Percentiles rank a stretch among this genome's conserved stretches.
These are phyloP conservation scores for Microtus ochrogaster DNA, from an alignment of 2,113 vertebrate species.

Conservation along the genomic window DNA sequence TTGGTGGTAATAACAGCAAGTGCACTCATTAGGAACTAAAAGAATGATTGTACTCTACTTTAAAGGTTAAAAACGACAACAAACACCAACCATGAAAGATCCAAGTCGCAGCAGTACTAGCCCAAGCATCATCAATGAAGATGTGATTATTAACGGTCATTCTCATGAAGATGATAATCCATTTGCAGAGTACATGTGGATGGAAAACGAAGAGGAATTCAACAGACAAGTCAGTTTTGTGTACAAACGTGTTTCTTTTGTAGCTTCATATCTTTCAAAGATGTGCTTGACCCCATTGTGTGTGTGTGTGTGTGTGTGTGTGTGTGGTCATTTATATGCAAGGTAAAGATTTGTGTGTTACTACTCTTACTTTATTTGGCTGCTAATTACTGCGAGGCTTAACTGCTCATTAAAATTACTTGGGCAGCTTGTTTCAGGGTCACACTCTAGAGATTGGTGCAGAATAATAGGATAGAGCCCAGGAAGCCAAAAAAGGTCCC, in stretches of 20 bases:
- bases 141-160: conserved; percentile 91
- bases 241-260: not conserved
- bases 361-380: conserved; percentile 40
- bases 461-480: conserved; percentile 43
- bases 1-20: conserved; percentile 16
- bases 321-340: not conserved
- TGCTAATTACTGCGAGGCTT: conserved; percentile 14
- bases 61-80: conserved; percentile 80
- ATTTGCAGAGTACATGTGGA: conserved; percentile 97
- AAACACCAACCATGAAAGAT: conserved; percentile 91
- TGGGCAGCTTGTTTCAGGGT: not conserved
- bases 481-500: conserved; percentile 22
- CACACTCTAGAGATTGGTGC: conserved; percentile 14
- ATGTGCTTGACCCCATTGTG: not conserved
- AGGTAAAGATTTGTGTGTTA: not conserved
- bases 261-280: not conserved
- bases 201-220: conserved; percentile 97
- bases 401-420: conserved; percentile 28
- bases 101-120: conserved; percentile 90
- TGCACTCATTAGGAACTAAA: not conserved
- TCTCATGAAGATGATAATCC: conserved; percentile 92
- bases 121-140: conserved; percentile 89
- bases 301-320: not conserved
- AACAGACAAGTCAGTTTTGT: conserved; percentile 91
- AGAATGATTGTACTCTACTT: conserved; percentile 52